phyloP scores from a whole-genome alignment of 2,113 vertebrate genomes.

The Grammomys dolichurus region DNA sequence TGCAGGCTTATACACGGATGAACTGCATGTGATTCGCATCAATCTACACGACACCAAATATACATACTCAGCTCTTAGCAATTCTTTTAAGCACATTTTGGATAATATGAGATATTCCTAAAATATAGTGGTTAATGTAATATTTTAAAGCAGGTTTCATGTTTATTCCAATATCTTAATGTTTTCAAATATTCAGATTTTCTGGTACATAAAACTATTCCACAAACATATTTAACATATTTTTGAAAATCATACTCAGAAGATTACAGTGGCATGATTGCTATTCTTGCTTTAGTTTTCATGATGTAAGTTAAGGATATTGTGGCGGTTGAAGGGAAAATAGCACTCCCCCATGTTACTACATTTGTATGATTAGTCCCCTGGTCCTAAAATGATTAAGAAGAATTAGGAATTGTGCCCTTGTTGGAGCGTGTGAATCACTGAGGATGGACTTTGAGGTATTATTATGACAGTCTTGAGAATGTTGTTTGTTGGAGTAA shows the following conservation, averaged over 20 bases:
- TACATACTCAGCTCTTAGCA: background rate
- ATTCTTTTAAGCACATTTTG: constrained; percentile 4
- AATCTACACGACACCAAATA: background rate
- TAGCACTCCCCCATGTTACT: background rate
- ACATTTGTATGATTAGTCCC: background rate
- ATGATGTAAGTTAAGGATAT: background rate
- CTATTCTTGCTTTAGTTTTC: background rate
- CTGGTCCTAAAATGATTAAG: background rate
- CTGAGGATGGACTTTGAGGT: background rate
- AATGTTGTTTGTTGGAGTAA: background rate
- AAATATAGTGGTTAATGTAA: background rate
- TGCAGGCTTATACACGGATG: background rate
- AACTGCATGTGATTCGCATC: background rate
- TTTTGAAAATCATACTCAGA: background rate
- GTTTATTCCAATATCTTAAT: background rate
- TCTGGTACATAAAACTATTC: background rate
- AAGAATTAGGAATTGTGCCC: background rate
- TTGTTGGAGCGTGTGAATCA: too few species aligned
- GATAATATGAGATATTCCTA: background rate
- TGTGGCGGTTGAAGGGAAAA: background rate
- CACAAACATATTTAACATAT: background rate
- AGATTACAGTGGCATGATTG: background rate
- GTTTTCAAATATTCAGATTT: constrained; percentile 33
- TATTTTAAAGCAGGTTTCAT: constrained; percentile 13
- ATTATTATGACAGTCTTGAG: background rate